A percentile compares a stretch with the other conserved stretches of the same genome.
phyloP scores from a whole-genome alignment of 2,888 invertebrate species.

The Tortrix viridana region DNA sequence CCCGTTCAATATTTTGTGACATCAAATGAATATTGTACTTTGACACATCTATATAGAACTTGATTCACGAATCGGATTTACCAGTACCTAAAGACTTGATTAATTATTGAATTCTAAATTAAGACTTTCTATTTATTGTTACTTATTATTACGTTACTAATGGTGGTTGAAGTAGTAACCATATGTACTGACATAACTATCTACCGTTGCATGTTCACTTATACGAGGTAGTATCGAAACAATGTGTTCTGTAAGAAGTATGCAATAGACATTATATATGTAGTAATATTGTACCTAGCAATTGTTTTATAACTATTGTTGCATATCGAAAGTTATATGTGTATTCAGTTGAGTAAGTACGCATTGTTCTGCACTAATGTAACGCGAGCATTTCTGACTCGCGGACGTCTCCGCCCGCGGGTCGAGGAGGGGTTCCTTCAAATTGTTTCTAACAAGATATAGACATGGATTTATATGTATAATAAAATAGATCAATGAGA shows the following conservation, averaged over 20 bases:
- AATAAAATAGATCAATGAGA: no score
- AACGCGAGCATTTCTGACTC: conserved; percentile 3
- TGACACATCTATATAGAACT: conserved; percentile 39
- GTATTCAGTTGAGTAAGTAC: conserved; percentile 28
- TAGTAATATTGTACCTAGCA: conserved; percentile 63
- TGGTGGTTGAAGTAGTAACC: conserved; percentile 34
- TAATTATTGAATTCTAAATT: conserved; percentile 46
- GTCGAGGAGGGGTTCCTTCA: no score
- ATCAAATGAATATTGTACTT: conserved; percentile 20
- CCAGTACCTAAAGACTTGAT: conserved; percentile 60
- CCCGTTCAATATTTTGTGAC: conserved; percentile 4
- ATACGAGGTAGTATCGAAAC: conserved; percentile 47
- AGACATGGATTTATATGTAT: no score
- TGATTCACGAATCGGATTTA: conserved; percentile 49
- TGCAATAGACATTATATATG: conserved; percentile 64
- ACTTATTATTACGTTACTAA: conserved; percentile 37
- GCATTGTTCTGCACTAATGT: conserved; percentile 21
- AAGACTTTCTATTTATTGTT: conserved; percentile 41
- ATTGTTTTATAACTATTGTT: conserved; percentile 51
- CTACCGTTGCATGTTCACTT: background rate
- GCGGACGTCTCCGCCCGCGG: background rate
- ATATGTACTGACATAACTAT: conserved; percentile 36
- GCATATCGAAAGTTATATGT: conserved; percentile 38
- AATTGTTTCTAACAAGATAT: no score
- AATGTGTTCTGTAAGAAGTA: conserved; percentile 73